phyloP scores from a whole-genome alignment of 1,140 invertebrate genomes.

The Aricia agestis region DNA sequence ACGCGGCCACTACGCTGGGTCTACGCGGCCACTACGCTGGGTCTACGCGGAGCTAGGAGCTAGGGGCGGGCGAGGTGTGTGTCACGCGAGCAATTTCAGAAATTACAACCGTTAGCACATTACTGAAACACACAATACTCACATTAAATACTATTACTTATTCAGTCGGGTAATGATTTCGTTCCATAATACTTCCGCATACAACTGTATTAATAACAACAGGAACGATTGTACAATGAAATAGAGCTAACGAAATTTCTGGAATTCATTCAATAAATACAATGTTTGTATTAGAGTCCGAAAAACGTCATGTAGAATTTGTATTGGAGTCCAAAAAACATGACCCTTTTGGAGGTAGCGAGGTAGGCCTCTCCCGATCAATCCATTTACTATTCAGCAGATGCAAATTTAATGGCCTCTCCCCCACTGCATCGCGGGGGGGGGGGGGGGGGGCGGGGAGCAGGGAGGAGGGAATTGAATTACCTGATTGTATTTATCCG shows the following conservation, averaged over 20 bases:
- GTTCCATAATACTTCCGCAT: not conserved
- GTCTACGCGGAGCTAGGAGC: too few species aligned
- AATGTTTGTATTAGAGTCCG: not conserved
- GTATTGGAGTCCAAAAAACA: not conserved
- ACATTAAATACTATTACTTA: not conserved
- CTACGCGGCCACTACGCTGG: too few species aligned
- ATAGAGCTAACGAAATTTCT: not conserved
- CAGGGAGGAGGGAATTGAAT: not conserved
- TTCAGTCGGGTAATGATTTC: not conserved
- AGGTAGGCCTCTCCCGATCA: not conserved
- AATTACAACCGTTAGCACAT: not conserved
- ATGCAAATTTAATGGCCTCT: conserved; percentile 8
- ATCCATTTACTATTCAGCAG: conserved; percentile 2
- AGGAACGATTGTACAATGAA: not conserved
- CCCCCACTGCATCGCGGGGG: not conserved
- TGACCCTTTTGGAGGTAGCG: not conserved
- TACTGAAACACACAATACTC: not conserved
- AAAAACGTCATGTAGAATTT: not conserved
- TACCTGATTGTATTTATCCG: conserved; percentile 4
- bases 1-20: too few species aligned
- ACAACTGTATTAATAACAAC: not conserved
- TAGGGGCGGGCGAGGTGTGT: not conserved
- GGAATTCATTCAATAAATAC: not conserved
- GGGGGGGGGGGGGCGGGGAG: too few species aligned
- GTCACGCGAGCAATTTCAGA: not conserved